Conservation (phyloP, 2,797 vertebrate species). For the Sphaeramia orbicularis region DNA sequence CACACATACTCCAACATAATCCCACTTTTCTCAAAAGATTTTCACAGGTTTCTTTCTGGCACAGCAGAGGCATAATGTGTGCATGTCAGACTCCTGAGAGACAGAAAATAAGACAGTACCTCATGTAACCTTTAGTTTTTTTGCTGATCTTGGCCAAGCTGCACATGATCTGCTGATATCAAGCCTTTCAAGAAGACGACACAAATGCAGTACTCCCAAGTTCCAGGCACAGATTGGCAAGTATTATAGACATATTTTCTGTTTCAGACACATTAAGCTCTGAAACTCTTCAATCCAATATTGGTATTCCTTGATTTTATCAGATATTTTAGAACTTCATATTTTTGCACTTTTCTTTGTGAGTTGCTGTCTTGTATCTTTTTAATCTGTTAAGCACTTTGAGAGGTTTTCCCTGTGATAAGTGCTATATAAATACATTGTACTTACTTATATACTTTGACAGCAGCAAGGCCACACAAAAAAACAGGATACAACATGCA, state of each 20-base stretch:
- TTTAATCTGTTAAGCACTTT: too few relatives aligned
- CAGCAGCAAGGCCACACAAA: too few relatives aligned
- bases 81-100: conserved; percentile 6
- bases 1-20: conserved; percentile 17
- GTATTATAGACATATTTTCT: background rate
- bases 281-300: too few relatives aligned
- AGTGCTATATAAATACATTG: too few relatives aligned
- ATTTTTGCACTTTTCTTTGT: too few relatives aligned
- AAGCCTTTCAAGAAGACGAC: conserved; percentile 1
- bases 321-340: too few relatives aligned
- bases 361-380: too few relatives aligned
- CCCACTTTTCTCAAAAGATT: background rate
- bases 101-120: conserved; percentile 26
- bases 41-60: background rate
- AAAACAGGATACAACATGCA: too few relatives aligned
- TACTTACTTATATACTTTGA: too few relatives aligned
- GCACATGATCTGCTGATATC: background rate
- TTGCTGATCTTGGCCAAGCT: conserved; percentile 16
- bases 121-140: conserved; percentile 45
- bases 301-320: too few relatives aligned
- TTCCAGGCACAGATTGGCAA: background rate
- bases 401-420: too few relatives aligned
- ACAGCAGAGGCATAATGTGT: conserved; percentile 16
- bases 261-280: background rate
- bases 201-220: background rate